phyloP scores from a whole-genome alignment of 1,140 invertebrate genomes.

The Linepithema humile region DNA sequence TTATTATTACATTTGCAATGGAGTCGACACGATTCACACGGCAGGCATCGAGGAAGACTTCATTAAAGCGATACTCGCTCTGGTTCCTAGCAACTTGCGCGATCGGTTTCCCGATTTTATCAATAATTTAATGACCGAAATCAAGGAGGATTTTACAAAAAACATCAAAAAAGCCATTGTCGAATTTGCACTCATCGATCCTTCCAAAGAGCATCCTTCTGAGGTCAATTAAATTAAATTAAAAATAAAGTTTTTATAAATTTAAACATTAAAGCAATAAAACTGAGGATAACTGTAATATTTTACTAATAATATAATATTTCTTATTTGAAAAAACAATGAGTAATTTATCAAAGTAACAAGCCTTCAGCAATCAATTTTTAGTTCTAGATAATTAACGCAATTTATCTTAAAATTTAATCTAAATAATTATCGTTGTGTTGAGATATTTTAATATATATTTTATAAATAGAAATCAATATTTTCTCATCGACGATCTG shows the following conservation, averaged over 20 bases:
- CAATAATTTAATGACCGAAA: conserved; percentile 86
- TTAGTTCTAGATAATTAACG: not conserved
- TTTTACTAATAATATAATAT: not conserved
- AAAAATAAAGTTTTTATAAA: not conserved
- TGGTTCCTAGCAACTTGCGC: conserved; percentile 84
- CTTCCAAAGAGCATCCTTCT: conserved; percentile 68
- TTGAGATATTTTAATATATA: not conserved
- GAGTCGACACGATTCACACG: conserved; percentile 94
- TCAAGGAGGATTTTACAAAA: conserved; percentile 92
- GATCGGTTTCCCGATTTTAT: conserved; percentile 86
- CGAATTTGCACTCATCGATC: conserved; percentile 93
- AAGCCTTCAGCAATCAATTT: not conserved
- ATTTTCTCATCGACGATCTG: not conserved
- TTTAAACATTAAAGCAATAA: not conserved
- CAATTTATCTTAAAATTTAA: not conserved
- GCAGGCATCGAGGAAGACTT: conserved; percentile 89
- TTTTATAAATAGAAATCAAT: not conserved
- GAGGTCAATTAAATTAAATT: conserved; percentile 9
- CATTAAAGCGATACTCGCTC: conserved; percentile 83
- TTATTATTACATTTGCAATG: conserved; percentile 95
- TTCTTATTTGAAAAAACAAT: not conserved
- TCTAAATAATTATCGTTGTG: not conserved
- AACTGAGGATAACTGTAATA: not conserved
- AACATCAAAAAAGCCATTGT: conserved; percentile 94
- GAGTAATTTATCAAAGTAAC: not conserved